Evolutionary conservation across 2,797 vertebrate genomes (phyloP), one percentile per base, ranked within the genome.

Genomic region (Semaprochilodus insignis): DNA sequence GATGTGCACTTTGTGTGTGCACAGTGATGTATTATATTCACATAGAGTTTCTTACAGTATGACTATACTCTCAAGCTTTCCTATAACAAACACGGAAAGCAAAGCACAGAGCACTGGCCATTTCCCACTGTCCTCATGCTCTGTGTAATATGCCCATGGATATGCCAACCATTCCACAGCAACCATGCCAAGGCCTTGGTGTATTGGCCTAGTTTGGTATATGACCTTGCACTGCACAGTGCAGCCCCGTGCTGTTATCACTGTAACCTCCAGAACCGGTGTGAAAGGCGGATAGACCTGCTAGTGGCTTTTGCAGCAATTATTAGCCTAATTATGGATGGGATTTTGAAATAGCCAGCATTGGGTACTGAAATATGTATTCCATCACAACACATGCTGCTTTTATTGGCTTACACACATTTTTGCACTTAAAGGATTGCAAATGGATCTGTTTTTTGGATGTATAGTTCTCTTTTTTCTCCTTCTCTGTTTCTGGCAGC

Each of bases 111-210:
- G 23, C 59, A 11, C 66, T 36, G 51, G 57, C 34, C 25, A 77
- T 65, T 72, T 77, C 27, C 34, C 25, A 27, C 34, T 82, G 63
- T 31, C 75, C 66, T 81, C 59, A 27, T 72, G 78, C 51, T 73
- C 67, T 77, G 78, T 72, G 23, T 57, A 71, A 52, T 54, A 72
- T 84, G 66, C 72, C 48, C 31, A 57, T 55, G 36, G 31, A 76
- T 84, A 71, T 84, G 78, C 78, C 73, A 84, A 59, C 65, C 78
- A 77, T 84, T 84, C 40, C 31, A 72, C 55, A 44, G 74, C 78
- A 57, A 10, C 34, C 36, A 7, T 74, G 74, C 74, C 78, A 76
- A 59, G 23, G 59, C 78, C 78, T 74, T 73, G 66, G 8, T 73
- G 69, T 77, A 69, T 36, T 77, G 57, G 77, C 77, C 70, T 69